Percentiles rank a stretch among this genome's conserved stretches.
Evolutionary conservation across 2,113 vertebrate genomes (phyloP).

Genomic region (Saiga tatarica): DNA sequence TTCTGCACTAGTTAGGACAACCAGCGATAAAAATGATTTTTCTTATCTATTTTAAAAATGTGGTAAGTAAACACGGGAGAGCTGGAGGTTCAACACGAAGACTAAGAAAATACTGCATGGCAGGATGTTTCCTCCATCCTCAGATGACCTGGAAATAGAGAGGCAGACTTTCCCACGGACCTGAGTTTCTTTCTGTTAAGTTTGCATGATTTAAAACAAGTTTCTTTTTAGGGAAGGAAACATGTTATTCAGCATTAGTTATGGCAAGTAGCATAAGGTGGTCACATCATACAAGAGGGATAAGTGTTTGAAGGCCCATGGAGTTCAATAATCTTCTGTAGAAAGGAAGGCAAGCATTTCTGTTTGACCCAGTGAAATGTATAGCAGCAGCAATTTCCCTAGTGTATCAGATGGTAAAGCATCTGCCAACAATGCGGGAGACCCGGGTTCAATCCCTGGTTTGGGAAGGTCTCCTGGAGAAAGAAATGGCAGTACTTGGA

Average conservation of each 20-base stretch:
- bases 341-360: not conserved
- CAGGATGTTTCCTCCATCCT: not conserved
- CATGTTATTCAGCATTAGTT: not conserved
- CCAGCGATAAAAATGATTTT: not conserved
- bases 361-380: not conserved
- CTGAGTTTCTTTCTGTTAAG: not conserved
- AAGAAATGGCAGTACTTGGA: not conserved
- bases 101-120: not conserved
- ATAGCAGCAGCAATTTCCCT: no score
- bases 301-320: not conserved
- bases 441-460: no score
- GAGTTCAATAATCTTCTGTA: not conserved
- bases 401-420: no score
- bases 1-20: not conserved
- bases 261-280: not conserved
- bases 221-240: not conserved
- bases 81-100: not conserved
- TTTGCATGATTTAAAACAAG: not conserved
- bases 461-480: no score
- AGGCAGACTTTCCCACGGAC: not conserved
- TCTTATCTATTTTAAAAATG: not conserved
- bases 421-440: no score
- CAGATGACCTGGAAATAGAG: not conserved
- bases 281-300: not conserved
- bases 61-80: not conserved